Evolutionary conservation across 1,140 invertebrate species (phyloP), one percentile per base, ranked within the genome.

Genomic region (Meteorus sp.): DNA sequence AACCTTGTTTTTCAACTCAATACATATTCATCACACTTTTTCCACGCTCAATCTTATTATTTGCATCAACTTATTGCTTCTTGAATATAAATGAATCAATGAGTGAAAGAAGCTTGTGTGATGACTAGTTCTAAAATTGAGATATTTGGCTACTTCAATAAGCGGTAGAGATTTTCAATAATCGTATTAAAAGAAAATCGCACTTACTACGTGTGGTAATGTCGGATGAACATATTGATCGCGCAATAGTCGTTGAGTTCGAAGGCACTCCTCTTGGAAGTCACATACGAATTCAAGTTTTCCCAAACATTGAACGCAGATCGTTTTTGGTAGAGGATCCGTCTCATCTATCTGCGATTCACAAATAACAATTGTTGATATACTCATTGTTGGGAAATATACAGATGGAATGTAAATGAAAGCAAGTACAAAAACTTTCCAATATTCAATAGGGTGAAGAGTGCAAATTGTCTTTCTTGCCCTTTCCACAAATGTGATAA

Each of bases 281-380:
- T 80, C 78, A 55, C 78, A 80, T 70, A 80, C 76, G 60, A 79
- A 80, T 75, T 80, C 78, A 48, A 80, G 75, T 67, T 80, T 80
- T 31, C 77, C 77, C 68, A 80, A 66, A 73, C 78, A 80, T 56
- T 80, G 77, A 66, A 80, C 75, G 68, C 78, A 80, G 64, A 80
- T 80, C 62, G 67, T 67, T 66, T 80, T 80, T 43, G 78, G 77
- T 57, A 80, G 70, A 70, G 72, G 71, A 74, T 80, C 78, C 68
- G 63, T 76, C 62, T 80, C 76, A 70, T 79, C 76, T 71, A 80
- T 80, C 78, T 80, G 66, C 41, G 70, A 74, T 74, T 71, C n/a
- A n/a, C n/a, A n/a, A n/a, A n/a, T n/a, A n/a, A n/a, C n/a, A n/a
- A n/a, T n/a, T n/a, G n/a, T n/a, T n/a, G n/a, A n/a, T n/a, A n/a